Base-by-base conservation (phyloP, 35 echinoderm and acorn worm genomes). In the Apostichopus japonicus region DNA sequence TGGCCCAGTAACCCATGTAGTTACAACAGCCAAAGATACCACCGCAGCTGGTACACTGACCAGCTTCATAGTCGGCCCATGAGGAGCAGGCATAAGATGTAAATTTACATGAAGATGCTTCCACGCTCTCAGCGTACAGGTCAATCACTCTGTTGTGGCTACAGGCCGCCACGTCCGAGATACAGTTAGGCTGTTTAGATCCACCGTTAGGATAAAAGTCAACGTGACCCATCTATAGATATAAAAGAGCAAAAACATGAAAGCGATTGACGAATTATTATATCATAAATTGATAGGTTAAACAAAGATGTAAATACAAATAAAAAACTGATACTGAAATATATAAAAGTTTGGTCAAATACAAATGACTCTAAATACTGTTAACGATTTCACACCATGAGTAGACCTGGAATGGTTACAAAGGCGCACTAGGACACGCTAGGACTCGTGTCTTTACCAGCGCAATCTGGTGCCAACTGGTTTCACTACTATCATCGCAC, bases 1-100 rank as follows among this genome's bases (percentile, higher is more conserved):
- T 54, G 25, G 86, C 86, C 2, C 23, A 22, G 86, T 89, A 89
- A 0, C 86, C 86, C 86, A 89, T 89, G 62, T 72, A 89, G 61
- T 89, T 89, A 15, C 86, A 89, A 54, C 86, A 89, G 7, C 86
- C 86, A 6, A 19, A 17, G 4, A 82, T 4, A 25, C 55, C 55
- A 87, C 83, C 56, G 72, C 86, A 89, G 86, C 1, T 33, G n/a
- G 59, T 89, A 44, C 86, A 89, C 1, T 9, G 5, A 8, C 86
- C 86, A 17, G 59, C 86, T 5, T 71, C 24, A 21, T 89, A 89
- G 8, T 89, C 59, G 17, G 61, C 22, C 86, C 86, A 89, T 0
- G n/a, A 25, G 59, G 53, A 56, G 10, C 81, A 84, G 8, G 56
- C 54, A 54, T 84, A 84, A 5, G 81, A 84, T 17, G 54, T 84